These are phyloP conservation scores for Saccopteryx leptura DNA, from an alignment of 2,113 vertebrate species.

Conservation along the genomic window DNA sequence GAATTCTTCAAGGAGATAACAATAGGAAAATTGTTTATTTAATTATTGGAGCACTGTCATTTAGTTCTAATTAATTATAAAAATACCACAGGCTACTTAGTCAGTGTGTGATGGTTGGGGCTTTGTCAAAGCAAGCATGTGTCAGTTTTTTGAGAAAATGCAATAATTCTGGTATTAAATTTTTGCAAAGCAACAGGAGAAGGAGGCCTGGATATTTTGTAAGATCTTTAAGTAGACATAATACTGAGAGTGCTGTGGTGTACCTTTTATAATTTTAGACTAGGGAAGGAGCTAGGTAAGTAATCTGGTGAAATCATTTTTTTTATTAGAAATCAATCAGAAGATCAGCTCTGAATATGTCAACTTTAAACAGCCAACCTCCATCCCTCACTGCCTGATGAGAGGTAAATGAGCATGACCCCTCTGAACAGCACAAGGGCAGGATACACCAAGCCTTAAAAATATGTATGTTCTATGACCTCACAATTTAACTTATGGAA, in stretches of 20 bases:
- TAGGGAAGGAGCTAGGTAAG: background rate
- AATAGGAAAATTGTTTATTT: background rate
- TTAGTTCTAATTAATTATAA: constrained; percentile 62
- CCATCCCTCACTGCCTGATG: background rate
- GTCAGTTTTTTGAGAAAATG: constrained; percentile 34
- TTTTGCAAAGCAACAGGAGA: constrained; percentile 17
- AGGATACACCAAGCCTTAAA: background rate
- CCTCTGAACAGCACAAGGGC: background rate
- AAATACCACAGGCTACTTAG: constrained; percentile 8
- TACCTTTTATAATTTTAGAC: constrained; percentile 11
- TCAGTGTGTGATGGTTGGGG: background rate
- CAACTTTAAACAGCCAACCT: background rate
- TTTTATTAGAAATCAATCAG: constrained; percentile 22
- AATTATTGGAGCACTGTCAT: background rate
- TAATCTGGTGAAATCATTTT: constrained; percentile 28
- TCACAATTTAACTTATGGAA: background rate
- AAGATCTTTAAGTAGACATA: constrained; percentile 40
- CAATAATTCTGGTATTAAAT: constrained; percentile 30
- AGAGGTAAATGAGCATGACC: background rate
- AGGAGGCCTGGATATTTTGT: background rate
- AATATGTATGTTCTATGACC: background rate
- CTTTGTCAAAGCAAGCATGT: constrained; percentile 52
- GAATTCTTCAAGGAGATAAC: background rate
- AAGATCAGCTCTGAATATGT: background rate
- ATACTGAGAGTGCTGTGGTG: background rate